phyloP scores from a whole-genome alignment of 2,888 invertebrate genomes.

The Volucella inflata region DNA sequence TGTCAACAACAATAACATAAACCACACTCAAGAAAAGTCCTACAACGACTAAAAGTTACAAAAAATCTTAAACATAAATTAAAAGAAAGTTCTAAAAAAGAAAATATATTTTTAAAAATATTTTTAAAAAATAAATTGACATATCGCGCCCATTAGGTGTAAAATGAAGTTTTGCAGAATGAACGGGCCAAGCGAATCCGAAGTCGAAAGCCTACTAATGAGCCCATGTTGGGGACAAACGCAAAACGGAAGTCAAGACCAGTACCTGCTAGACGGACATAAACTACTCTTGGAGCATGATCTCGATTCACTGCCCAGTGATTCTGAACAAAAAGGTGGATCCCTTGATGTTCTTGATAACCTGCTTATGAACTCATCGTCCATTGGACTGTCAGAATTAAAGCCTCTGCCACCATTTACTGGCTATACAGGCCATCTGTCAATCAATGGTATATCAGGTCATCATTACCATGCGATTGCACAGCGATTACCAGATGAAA shows the following conservation, averaged over 20 bases:
- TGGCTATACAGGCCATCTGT: conserved; percentile 92
- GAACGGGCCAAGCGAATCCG: conserved; percentile 85
- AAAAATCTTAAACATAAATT: neutral
- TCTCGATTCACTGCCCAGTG: conserved; percentile 85
- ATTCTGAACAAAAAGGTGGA: conserved; percentile 83
- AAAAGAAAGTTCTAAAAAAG: neutral
- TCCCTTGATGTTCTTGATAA: conserved; percentile 90
- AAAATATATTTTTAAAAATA: neutral
- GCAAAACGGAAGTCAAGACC: conserved; percentile 84
- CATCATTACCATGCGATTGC: conserved; percentile 95
- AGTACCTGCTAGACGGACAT: conserved; percentile 85
- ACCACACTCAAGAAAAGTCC: conserved; percentile 6
- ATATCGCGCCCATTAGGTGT: conserved; percentile 76
- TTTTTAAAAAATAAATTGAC: conserved; percentile 3
- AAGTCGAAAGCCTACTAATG: conserved; percentile 89
- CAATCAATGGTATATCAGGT: conserved; percentile 94
- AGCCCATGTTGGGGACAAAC: conserved; percentile 88
- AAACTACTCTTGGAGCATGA: conserved; percentile 86
- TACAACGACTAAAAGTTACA: neutral
- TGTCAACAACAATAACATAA: conserved; percentile 19
- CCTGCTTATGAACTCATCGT: conserved; percentile 85
- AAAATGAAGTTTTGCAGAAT: conserved; percentile 87
- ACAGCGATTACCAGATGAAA: conserved; percentile 89
- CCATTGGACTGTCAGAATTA: conserved; percentile 89
- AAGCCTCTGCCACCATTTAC: conserved; percentile 94